A percentile compares a stretch with the other conserved stretches of the same genome.
Evolutionary conservation across 92 coral and sea anemone species (phyloP).

Genomic region (Blastomussa wellsi): DNA sequence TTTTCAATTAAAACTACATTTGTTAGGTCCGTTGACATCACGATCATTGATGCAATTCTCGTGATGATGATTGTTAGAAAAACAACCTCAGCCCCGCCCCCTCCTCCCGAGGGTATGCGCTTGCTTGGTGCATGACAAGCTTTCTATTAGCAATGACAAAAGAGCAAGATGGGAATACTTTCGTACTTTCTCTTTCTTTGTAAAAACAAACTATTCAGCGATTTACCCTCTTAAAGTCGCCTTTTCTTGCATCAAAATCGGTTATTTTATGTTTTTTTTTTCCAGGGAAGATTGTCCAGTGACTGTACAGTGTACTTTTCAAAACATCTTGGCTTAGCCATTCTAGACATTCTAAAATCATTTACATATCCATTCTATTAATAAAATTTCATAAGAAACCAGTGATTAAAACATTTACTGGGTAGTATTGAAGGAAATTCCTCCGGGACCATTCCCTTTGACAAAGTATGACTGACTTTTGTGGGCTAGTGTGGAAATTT

Average conservation of each 20-base stretch:
- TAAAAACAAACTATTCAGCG: neutral
- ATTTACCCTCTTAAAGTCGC: neutral
- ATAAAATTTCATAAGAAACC: neutral
- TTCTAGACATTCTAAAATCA: neutral
- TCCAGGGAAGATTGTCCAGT: neutral
- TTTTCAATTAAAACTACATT: too few species aligned
- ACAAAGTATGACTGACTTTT: neutral
- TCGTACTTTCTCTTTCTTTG: neutral
- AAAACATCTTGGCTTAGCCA: neutral
- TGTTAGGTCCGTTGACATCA: too few species aligned
- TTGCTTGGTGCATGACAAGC: too few species aligned
- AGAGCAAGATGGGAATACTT: constrained; percentile 7
- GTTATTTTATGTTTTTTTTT: neutral
- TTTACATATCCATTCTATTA: neutral
- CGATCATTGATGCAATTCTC: too few species aligned
- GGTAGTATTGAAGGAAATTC: neutral
- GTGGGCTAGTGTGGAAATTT: neutral
- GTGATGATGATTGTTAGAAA: too few species aligned
- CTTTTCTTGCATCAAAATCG: neutral
- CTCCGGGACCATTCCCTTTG: neutral
- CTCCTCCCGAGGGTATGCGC: too few species aligned
- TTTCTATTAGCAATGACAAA: too few species aligned
- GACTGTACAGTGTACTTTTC: neutral
- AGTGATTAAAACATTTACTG: neutral
- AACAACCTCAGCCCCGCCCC: neutral